phyloP scores from a whole-genome alignment of 2,888 invertebrate genomes.

The Drosophila prolongata region DNA sequence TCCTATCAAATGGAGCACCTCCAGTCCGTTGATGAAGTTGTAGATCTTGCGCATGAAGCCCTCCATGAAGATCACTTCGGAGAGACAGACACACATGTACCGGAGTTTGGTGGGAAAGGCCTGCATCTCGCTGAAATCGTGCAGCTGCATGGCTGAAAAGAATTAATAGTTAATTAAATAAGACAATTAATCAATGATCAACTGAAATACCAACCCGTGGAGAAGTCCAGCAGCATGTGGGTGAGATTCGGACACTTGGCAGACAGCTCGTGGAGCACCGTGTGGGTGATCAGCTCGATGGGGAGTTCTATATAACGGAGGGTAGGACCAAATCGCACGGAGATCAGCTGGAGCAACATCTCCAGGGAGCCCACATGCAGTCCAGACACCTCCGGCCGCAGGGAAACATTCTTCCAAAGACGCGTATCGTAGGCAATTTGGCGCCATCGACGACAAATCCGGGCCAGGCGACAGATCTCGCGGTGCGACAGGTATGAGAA shows the following conservation, averaged over 20 bases:
- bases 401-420: constrained; percentile 97
- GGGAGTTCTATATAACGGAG: constrained; percentile 96
- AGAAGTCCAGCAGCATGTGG: constrained; percentile 98
- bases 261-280: constrained; percentile 97
- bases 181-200: background rate
- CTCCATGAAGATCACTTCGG: constrained; percentile 99
- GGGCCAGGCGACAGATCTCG: constrained; percentile 96
- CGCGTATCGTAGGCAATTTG: constrained; percentile 97
- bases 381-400: constrained; percentile 98
- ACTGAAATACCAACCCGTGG: constrained; percentile 88
- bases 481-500: constrained; percentile 97
- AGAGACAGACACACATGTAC: constrained; percentile 97
- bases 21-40: constrained; percentile 99
- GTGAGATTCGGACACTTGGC: constrained; percentile 98
- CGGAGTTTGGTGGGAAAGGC: constrained; percentile 98
- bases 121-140: constrained; percentile 99
- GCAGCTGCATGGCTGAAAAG: constrained; percentile 95
- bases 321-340: constrained; percentile 94
- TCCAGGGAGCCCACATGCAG: constrained; percentile 90
- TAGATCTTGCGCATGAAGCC: constrained; percentile 99
- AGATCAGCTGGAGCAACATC: constrained; percentile 93
- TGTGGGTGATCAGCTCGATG: constrained; percentile 98
- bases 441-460: constrained; percentile 98
- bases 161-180: background rate
- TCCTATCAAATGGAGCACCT: constrained; percentile 97